Evolutionary conservation across 2,888 invertebrate species (phyloP).

Genomic region (Drosophila anceps): DNA sequence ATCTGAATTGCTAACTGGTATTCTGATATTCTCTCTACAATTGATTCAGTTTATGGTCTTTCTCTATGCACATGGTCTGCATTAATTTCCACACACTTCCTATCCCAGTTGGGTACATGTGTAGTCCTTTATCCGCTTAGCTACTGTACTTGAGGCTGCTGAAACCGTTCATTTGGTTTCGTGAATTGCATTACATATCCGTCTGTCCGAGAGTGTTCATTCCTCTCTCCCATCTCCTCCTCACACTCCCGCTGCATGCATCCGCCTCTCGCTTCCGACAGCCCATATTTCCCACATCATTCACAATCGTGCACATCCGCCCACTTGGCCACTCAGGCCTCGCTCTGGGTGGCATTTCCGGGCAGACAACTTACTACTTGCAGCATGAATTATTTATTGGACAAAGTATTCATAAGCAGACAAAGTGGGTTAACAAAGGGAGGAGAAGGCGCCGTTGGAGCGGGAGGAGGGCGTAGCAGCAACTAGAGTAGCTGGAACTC

Average conservation of each 20-base stretch:
- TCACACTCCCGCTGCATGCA: conserved; percentile 34
- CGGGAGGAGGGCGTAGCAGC: background rate
- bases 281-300: conserved; percentile 33
- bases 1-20: conserved; percentile 9
- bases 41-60: background rate
- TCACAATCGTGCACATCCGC: conserved; percentile 52
- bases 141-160: conserved; percentile 32
- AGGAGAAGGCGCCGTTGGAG: background rate
- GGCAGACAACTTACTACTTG: conserved; percentile 63
- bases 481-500: conserved; percentile 2
- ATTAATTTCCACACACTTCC: conserved; percentile 4
- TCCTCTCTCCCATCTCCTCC: background rate
- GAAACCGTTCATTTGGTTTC: conserved; percentile 66
- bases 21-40: conserved; percentile 5
- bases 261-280: conserved; percentile 35
- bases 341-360: conserved; percentile 65
- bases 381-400: conserved; percentile 78
- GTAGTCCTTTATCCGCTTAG: conserved; percentile 28
- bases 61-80: background rate
- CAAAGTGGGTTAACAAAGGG: conserved; percentile 23
- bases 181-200: conserved; percentile 73
- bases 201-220: conserved; percentile 15
- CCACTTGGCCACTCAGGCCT: conserved; percentile 33
- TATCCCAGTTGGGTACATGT: conserved; percentile 21
- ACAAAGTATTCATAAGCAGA: conserved; percentile 71